Evolutionary conservation across 2,888 invertebrate genomes (phyloP), one percentile per base, ranked within the genome.

Genomic region (Drosophila monieri): DNA sequence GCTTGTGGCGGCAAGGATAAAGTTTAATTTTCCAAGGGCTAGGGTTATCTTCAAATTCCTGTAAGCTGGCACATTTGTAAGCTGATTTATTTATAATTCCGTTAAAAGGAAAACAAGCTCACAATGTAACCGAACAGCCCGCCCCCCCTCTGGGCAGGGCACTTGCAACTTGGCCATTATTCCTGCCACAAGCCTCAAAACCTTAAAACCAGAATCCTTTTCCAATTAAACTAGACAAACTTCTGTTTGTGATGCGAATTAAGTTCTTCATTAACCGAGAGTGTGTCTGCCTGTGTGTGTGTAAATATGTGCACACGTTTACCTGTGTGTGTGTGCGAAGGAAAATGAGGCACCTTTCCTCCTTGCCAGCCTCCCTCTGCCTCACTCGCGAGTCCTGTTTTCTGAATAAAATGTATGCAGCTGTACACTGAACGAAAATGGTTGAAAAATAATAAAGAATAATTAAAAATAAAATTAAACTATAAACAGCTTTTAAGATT

Each of bases 241-340:
- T 44, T 44, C 57, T 56, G 59, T 46, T 60, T 60, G 46, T 21
- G 15, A 46, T 14, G 59, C 21, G 47, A 48, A 53, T 61, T 53
- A 51, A 64, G 51, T 46, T 46, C 37, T 46, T 46, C 56, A 56
- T 60, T 60, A 60, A 30, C 46, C 4, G 12, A 9, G 51, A 37
- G 37, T 25, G 37, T 12, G 37, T 37, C 27, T 15, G 43, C 59
- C 44, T 60, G 46, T 44, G 35, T 44, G 35, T 44, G 46, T 60
- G 44, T 27, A 64, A 51, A 64, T 46, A 59, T 35, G 44, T 44
- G 10, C 9, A 2, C n/a, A 6, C n/a, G 43, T 15, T 14, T n/a
- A 3, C 8, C 14, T 10, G 12, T 6, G 15, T 3, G 47, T 15
- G 15, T 48, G 15, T 48, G 5, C 14, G 14, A 2, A 23, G 14